Conservation (phyloP, 2,113 vertebrate species). For the Cephalopholis sonnerati region DNA sequence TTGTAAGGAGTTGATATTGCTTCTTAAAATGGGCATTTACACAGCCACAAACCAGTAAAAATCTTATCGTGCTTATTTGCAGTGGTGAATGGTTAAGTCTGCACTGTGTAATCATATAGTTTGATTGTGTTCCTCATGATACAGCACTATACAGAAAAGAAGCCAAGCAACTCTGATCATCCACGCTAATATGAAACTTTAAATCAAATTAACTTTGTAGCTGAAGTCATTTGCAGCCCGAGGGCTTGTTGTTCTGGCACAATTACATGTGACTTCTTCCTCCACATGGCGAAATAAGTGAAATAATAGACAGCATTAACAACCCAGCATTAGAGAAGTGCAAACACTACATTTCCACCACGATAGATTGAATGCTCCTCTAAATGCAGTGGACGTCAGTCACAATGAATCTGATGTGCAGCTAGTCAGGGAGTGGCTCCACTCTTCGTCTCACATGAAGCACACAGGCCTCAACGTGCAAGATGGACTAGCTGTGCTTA, state of each 20-base stretch:
- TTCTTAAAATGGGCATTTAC: not conserved
- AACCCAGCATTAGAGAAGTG: conserved; percentile 15
- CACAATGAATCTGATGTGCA: conserved; percentile 55
- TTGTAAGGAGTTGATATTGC: too few species aligned
- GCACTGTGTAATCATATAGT: not conserved
- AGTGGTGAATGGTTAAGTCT: not conserved
- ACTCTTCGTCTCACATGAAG: conserved; percentile 44
- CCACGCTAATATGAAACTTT: conserved; percentile 11
- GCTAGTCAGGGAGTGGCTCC: conserved; percentile 50
- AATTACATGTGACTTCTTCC: conserved; percentile 32
- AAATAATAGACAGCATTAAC: conserved; percentile 40
- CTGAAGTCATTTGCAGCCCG: conserved; percentile 34
- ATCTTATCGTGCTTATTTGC: not conserved
- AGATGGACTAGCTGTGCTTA: conserved; percentile 64
- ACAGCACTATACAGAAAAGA: not conserved
- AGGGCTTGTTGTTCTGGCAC: conserved; percentile 22
- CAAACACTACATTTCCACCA: conserved; percentile 15
- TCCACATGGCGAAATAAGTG: conserved; percentile 9
- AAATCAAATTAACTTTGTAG: conserved; percentile 37
- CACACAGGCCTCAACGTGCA: conserved; percentile 33
- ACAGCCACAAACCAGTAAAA: not conserved
- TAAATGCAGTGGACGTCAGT: conserved; percentile 59
- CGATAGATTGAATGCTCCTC: conserved; percentile 45
- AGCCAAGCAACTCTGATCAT: conserved; percentile 15
- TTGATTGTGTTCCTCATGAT: conserved; percentile 1